Conservation (phyloP, 1,140 invertebrate genomes). For the Cataglyphis hispanica region DNA sequence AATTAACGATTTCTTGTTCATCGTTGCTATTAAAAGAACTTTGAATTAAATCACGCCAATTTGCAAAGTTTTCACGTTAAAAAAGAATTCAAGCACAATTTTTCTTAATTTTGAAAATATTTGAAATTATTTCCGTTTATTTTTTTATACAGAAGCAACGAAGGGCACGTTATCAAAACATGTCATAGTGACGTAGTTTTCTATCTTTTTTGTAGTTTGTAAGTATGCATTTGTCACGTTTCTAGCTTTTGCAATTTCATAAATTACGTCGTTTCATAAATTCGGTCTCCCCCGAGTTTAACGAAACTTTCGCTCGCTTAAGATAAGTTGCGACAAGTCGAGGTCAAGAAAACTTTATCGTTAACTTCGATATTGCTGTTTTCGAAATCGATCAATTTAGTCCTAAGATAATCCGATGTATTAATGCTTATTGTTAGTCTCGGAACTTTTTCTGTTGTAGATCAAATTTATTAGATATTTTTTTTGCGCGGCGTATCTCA, state of each 20-base stretch:
- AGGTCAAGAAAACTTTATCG: constrained; percentile 5
- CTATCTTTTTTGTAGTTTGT: background rate
- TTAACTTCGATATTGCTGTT: background rate
- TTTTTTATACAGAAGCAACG: constrained; percentile 5
- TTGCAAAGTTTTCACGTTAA: background rate
- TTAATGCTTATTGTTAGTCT: too few species aligned
- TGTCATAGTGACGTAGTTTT: background rate
- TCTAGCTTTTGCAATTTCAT: constrained; percentile 40
- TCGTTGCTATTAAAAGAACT: background rate
- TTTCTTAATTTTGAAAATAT: background rate
- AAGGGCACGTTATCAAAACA: background rate
- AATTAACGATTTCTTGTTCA: background rate
- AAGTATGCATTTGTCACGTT: constrained; percentile 9
- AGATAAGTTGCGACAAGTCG: constrained; percentile 10
- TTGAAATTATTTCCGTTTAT: background rate
- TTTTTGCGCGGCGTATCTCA: background rate
- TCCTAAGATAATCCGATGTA: background rate
- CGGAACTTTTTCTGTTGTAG: background rate
- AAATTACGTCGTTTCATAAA: constrained; percentile 59
- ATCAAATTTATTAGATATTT: background rate
- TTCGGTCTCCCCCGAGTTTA: constrained; percentile 26
- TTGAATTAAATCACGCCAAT: constrained; percentile 21
- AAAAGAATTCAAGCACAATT: background rate
- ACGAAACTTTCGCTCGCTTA: constrained; percentile 25
- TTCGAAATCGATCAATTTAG: background rate